Conservation (phyloP, 2,113 vertebrate species). For the Panthera leo region DNA sequence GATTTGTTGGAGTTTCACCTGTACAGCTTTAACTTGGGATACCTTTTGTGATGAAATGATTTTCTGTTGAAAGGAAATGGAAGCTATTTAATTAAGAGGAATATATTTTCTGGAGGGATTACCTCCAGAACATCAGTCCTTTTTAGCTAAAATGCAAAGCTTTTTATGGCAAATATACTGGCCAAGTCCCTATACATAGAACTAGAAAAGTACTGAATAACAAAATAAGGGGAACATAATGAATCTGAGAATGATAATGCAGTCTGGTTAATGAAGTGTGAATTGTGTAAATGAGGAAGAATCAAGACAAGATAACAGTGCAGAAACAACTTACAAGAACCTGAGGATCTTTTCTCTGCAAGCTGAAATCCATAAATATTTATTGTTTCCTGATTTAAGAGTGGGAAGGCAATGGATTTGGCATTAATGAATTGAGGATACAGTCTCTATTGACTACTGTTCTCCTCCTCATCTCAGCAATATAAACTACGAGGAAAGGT, state of each 20-base stretch:
- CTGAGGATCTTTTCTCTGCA: neutral
- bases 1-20: neutral
- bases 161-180: neutral
- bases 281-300: neutral
- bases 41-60: neutral
- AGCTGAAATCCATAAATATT: neutral
- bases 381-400: neutral
- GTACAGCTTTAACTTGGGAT: neutral
- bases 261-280: neutral
- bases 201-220: neutral
- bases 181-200: neutral
- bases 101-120: neutral
- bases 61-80: neutral
- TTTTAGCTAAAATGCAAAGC: neutral
- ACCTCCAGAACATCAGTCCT: neutral
- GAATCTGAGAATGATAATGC: neutral
- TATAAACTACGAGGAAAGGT: neutral
- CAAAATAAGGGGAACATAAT: neutral
- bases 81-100: neutral
- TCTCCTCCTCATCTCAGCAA: neutral
- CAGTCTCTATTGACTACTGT: neutral
- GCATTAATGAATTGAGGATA: neutral
- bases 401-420: neutral
- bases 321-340: neutral
- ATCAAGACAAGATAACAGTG: neutral